Conservation (phyloP, 2,113 vertebrate genomes). For the Nesospiza acunhae region DNA sequence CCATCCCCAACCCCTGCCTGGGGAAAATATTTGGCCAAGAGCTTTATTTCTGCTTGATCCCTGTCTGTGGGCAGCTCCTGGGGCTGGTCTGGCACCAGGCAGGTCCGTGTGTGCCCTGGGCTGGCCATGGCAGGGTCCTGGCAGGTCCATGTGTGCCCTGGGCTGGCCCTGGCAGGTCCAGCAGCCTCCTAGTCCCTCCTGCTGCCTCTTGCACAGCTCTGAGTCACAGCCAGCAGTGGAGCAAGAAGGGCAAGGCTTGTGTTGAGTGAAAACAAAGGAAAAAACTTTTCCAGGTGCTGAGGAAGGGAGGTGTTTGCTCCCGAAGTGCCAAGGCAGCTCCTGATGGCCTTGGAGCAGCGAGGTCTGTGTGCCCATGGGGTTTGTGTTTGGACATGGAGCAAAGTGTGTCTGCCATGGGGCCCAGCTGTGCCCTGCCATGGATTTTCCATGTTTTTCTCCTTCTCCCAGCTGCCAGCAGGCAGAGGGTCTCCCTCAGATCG, state of each 20-base stretch:
- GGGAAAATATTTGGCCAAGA: neutral
- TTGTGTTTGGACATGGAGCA: neutral
- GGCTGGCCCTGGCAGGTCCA: neutral
- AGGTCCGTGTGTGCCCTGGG: neutral
- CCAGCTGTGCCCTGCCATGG: rapidly evolving
- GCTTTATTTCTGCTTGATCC: neutral
- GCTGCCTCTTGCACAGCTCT: neutral
- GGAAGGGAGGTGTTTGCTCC: neutral
- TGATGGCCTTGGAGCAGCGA: rapidly evolving
- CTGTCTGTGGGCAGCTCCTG: neutral
- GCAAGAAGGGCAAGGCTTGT: neutral
- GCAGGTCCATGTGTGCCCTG: neutral
- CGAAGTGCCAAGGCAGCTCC: neutral
- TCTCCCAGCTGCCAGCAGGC: neutral
- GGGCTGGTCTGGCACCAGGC: neutral
- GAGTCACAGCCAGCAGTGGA: neutral
- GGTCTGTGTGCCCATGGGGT: rapidly evolving
- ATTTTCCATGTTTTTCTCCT: neutral
- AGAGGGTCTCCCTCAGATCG: neutral
- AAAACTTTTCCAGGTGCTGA: neutral
- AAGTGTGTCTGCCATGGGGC: neutral
- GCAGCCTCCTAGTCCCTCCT: neutral
- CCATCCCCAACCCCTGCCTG: rapidly evolving
- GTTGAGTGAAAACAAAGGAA: neutral
- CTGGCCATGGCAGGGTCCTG: neutral